Evolutionary conservation across 2,888 invertebrate species (phyloP), one percentile per base, ranked within the genome.

Genomic region (Apodemia hepburni): DNA sequence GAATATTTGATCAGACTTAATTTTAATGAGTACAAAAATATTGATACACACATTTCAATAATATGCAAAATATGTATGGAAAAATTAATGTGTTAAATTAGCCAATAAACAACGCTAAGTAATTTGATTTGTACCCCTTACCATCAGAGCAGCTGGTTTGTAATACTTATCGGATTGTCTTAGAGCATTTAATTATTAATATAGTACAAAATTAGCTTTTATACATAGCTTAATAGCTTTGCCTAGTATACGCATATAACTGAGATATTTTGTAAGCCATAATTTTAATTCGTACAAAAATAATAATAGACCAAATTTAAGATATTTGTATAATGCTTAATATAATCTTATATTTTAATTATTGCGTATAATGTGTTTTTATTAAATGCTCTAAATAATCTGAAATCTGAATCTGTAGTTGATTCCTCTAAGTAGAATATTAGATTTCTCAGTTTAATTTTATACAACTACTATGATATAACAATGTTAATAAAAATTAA

Each of bases 21-120:
- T 77, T 75, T 65, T 67, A 76, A 87, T 87, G 87, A 85, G 90
- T 91, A 91, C 77, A 90, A 91, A 91, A 91, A 91, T 91, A 91
- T 89, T 79, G 84, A 85, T 86, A 84, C 81, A 85, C 84, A 15
- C 42, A 42, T 42, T 79, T 83, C 82, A 79, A 86, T 84, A 80
- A 66, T 74, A 80, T 42, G 42, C 42, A 81, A 76, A 68, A 70
- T 78, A 75, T 68, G 64, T 65, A 69, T 70, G 69, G 75, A 77
- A 73, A 62, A 81, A 79, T 77, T 67, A 83, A 80, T 79, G 71
- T 80, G 80, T 71, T 79, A 80, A 82, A 80, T 81, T 76, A 78
- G 81, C 85, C 82, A 84, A 85, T 84, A 78, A 84, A 81, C 69
- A 75, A 74, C 73, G 75, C 79, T 42, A 42, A 42, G 42, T 72